Conservation (phyloP, 2,888 invertebrate genomes). For the Mythimna vitellina region DNA sequence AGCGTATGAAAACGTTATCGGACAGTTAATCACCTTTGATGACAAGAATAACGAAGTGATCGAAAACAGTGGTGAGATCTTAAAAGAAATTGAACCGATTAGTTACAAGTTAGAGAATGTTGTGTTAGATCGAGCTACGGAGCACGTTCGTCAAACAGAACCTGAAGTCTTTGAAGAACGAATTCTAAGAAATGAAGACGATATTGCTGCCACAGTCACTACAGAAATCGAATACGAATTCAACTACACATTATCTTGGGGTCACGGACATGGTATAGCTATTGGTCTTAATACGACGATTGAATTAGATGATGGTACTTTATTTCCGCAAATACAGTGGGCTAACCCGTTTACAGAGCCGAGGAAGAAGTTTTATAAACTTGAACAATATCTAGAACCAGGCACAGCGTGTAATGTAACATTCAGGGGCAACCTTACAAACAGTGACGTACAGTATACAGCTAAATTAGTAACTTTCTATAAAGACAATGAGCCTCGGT, state of each 20-base stretch:
- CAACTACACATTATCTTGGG: conserved; percentile 94
- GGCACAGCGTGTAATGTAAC: conserved; percentile 96
- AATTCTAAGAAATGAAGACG: conserved; percentile 89
- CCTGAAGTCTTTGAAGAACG: conserved; percentile 89
- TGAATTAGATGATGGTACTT: conserved; percentile 90
- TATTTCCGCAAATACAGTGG: conserved; percentile 93
- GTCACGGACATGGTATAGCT: conserved; percentile 93
- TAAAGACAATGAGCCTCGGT: conserved; percentile 90
- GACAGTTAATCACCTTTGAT: conserved; percentile 93
- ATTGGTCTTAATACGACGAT: conserved; percentile 93
- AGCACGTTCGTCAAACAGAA: conserved; percentile 86
- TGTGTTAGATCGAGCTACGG: conserved; percentile 90
- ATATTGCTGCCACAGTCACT: conserved; percentile 91
- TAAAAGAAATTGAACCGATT: conserved; percentile 95
- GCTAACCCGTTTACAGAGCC: conserved; percentile 90
- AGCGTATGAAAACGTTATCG: conserved; percentile 92
- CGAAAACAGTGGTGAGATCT: conserved; percentile 93
- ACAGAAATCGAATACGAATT: conserved; percentile 94
- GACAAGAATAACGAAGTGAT: conserved; percentile 90
- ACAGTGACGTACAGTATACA: conserved; percentile 93
- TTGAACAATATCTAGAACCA: conserved; percentile 93
- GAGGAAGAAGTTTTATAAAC: conserved; percentile 90
- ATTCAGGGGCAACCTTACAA: conserved; percentile 93
- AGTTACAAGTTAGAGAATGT: conserved; percentile 94
- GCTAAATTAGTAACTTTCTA: conserved; percentile 93